These are phyloP conservation scores for Benthosema pterotum DNA, from an alignment of 2,797 vertebrate species.

Conservation along the genomic window DNA sequence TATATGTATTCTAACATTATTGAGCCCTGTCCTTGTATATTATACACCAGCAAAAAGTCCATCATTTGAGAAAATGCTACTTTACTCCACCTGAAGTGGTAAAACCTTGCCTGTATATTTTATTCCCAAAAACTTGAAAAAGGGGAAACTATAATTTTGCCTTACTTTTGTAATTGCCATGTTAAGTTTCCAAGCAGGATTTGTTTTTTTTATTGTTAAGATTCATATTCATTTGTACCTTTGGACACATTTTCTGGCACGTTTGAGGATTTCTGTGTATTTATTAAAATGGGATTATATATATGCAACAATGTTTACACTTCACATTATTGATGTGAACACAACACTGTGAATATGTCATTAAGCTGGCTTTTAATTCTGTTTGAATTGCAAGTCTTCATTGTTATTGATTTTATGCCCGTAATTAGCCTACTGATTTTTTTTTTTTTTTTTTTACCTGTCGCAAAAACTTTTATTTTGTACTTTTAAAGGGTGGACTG, in stretches of 20 bases:
- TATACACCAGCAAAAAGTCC: slow-evolving; percentile 23
- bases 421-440: slow-evolving; percentile 12
- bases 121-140: slow-evolving; percentile 38
- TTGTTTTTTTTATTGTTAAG: slow-evolving; percentile 21
- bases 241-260: slow-evolving; percentile 28
- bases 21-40: slow-evolving; percentile 43
- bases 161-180: slow-evolving; percentile 54
- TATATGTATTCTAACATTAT: slow-evolving; percentile 60
- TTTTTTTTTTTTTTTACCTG: slow-evolving; percentile 37
- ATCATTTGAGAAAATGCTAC: slow-evolving; percentile 44
- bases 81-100: slow-evolving; percentile 46
- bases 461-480: slow-evolving; percentile 44
- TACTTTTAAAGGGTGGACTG: slow-evolving; percentile 37
- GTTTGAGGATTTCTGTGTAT: slow-evolving; percentile 57
- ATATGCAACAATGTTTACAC: slow-evolving; percentile 78
- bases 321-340: slow-evolving; percentile 68
- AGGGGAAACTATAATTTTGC: slow-evolving; percentile 46
- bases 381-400: slow-evolving; percentile 51
- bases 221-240: background rate
- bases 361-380: slow-evolving; percentile 56
- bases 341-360: slow-evolving; percentile 76
- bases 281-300: slow-evolving; percentile 59
- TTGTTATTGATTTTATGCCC: slow-evolving; percentile 54
- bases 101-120: slow-evolving; percentile 26
- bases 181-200: slow-evolving; percentile 15